Evolutionary conservation across 1,140 invertebrate species (phyloP), one percentile per base, ranked within the genome.

Genomic region (Tetranychus urticae): DNA sequence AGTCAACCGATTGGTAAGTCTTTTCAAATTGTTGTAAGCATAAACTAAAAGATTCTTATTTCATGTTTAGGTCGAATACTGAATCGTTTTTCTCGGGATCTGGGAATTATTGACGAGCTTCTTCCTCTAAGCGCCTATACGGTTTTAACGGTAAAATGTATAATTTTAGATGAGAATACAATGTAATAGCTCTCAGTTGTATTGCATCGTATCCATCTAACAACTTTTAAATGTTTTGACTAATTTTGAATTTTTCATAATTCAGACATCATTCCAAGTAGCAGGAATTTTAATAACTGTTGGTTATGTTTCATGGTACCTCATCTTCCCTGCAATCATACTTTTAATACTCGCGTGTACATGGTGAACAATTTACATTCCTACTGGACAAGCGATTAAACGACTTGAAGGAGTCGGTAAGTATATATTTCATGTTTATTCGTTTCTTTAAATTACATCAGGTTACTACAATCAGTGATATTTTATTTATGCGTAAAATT

Each of bases 381-480:
- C 76, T 35, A 85, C 87, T 0, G 86, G 85, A 33, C 76, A 87
- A 60, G 86, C 83, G 73, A 77, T 92, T n/a, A 91, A 92, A 73
- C 78, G 88, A 62, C 76, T 92, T 61, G 88, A 93, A 77, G 85
- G 82, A 69, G 80, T 83, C 69, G 31, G 76, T 76, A 36, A 85
- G 87, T 0, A 42, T 42, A 42, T 42, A 23, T 23, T 23, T 23
- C 23, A 23, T 23, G 23, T 23, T 0, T 23, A 23, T 23, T 0
- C 23, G 23, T 23, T 23, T 23, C 23, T 23, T 0, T 23, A 23
- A 23, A 23, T 23, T 23, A 23, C 23, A 23, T 0, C 23, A 0
- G 23, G 23, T 23, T 23, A 23, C 39, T 42, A 6, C 10, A 6
- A 42, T 10, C 0, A 0, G 23, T 23, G 23, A 23, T 23, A 23